These are phyloP conservation scores for Drosophila nr. medialis DNA, from an alignment of 2,888 invertebrate species.

Conservation along the genomic window DNA sequence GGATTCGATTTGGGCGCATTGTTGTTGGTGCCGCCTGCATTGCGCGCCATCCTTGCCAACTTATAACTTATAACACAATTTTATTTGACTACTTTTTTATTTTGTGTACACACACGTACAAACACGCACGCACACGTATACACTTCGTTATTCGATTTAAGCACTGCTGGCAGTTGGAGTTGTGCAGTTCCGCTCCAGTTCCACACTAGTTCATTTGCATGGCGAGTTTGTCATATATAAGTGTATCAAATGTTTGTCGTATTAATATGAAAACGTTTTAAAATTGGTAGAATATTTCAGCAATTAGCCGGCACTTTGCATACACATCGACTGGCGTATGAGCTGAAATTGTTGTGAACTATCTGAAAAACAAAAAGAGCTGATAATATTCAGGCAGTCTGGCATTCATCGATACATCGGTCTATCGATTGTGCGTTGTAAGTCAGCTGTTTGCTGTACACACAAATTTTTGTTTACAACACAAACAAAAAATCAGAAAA, in stretches of 20 bases:
- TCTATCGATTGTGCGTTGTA: constrained; percentile 5
- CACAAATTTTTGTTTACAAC: constrained; percentile 2
- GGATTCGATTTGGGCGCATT: constrained; percentile 38
- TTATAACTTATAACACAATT: neutral
- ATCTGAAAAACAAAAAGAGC: neutral
- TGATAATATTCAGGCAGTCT: too few species aligned
- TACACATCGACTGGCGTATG: neutral
- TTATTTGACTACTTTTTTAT: neutral
- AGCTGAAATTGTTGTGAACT: neutral
- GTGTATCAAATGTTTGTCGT: neutral
- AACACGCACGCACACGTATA: neutral
- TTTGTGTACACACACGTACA: constrained; percentile 2
- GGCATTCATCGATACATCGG: neutral
- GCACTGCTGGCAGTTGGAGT: neutral
- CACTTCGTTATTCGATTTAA: constrained; percentile 1
- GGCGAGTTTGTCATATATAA: neutral
- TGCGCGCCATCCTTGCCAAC: constrained; percentile 48
- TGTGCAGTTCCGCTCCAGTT: constrained; percentile 13
- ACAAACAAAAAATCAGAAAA: constrained; percentile 6
- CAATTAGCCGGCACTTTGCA: neutral
- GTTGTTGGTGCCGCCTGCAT: constrained; percentile 42
- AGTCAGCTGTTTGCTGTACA: constrained; percentile 8
- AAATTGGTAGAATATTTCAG: neutral
- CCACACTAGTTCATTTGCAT: constrained; percentile 1
- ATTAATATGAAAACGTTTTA: neutral